A percentile compares a stretch with the other conserved stretches of the same genome.
Evolutionary conservation across 2,797 vertebrate genomes (phyloP).

Genomic region (Ispidina picta): DNA sequence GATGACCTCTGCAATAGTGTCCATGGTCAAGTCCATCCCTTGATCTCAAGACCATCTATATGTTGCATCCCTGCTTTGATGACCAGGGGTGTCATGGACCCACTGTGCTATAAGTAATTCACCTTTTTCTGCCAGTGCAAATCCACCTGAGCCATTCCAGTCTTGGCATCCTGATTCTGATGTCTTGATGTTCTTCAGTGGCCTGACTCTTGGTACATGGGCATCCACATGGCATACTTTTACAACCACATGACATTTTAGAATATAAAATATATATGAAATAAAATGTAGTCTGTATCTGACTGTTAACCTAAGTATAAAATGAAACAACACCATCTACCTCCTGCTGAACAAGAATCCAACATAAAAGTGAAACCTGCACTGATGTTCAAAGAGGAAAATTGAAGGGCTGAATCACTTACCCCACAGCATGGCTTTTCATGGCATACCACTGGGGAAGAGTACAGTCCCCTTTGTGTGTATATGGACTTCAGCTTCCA

Average conservation of each 20-base stretch:
- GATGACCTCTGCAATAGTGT: too few relatives aligned
- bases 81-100: too few relatives aligned
- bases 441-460: background rate
- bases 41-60: too few relatives aligned
- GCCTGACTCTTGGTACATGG: too few relatives aligned
- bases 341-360: background rate
- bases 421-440: background rate
- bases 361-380: background rate
- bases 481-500: background rate
- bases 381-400: background rate
- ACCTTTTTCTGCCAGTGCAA: too few relatives aligned
- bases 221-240: too few relatives aligned
- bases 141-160: too few relatives aligned
- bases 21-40: too few relatives aligned
- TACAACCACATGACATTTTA: background rate
- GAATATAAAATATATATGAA: background rate
- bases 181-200: too few relatives aligned
- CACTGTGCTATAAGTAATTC: too few relatives aligned
- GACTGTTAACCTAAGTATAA: background rate
- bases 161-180: too few relatives aligned
- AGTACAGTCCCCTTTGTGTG: background rate
- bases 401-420: background rate
- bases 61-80: too few relatives aligned
- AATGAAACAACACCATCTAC: background rate
- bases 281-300: background rate